phyloP scores from a whole-genome alignment of 1,140 invertebrate genomes.

The Aplysia californica region DNA sequence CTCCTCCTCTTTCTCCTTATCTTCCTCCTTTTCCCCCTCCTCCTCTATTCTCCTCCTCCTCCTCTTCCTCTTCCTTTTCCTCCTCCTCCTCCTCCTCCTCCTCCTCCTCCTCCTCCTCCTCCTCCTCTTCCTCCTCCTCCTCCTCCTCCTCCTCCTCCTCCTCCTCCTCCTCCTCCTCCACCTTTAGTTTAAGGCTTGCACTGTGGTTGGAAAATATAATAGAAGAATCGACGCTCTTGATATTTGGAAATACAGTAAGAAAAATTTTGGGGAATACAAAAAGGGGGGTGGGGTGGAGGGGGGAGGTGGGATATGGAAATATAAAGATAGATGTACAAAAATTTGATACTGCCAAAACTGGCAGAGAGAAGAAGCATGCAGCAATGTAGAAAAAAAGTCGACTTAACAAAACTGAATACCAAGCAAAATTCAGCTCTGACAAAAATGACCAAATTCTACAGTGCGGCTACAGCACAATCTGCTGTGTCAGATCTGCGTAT shows the following conservation, averaged over 20 bases:
- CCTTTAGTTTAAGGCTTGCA: no score
- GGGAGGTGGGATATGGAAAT: background rate
- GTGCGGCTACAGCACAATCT: no score
- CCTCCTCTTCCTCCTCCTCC: constrained; percentile 5
- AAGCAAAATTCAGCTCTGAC: no score
- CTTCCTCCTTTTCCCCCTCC: background rate
- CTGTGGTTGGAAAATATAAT: no score
- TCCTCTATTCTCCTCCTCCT: background rate
- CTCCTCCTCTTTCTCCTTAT: background rate
- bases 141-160: constrained; percentile 4
- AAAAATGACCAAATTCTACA: no score
- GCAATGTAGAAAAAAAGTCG: no score
- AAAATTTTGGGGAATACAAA: no score
- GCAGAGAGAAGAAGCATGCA: no score
- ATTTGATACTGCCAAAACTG: constrained; percentile 3
- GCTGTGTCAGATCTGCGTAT: no score
- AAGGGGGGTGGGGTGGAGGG: background rate
- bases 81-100: background rate
- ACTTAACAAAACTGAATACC: no score
- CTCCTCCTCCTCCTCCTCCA: background rate
- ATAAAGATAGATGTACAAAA: background rate
- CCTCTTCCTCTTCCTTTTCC: background rate
- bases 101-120: constrained; percentile 7
- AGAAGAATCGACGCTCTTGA: no score
- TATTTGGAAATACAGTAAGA: no score